Evolutionary conservation across 2,888 invertebrate genomes (phyloP), one percentile per base, ranked within the genome.

Genomic region (Salticus scenicus): DNA sequence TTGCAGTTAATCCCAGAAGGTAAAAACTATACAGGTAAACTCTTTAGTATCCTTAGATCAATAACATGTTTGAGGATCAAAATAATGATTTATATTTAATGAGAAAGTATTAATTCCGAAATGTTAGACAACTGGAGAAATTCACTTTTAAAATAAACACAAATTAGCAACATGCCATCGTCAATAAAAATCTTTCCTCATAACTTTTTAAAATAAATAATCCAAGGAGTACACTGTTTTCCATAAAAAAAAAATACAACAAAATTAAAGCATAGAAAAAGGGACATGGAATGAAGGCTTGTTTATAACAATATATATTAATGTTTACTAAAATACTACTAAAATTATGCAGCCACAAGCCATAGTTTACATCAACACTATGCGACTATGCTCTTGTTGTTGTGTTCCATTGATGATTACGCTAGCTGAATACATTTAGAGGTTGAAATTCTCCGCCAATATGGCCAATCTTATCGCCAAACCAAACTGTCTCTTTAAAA

Each of bases 391-490:
- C 37, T 37, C 7, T 37, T 37, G 37, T 37, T 20, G 57, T 57
- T 57, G 24, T 57, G 57, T 12, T 57, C 57, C 57, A 57, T 57
- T 57, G 57, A 57, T 24, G 24, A 57, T 57, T 57, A 24, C 17
- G 24, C 24, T 24, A 24, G 57, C 17, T 24, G 20, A 5, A 20
- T 24, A 12, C 12, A 12, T 57, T 57, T 57, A 4, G 57, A 57
- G 24, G 24, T 24, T 57, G 7, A 57, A 57, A 57, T 57, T 57
- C 57, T 17, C 4, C 24, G 57, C 57, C 57, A 57, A 57, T 1
- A 24, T 17, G 17, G 42, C 17, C 42, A 47, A 47, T 47, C 42
- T 12, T 17, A 17, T 47, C 42, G 42, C 42, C 42, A 5, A 47
- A 37, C 37, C 37, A 37, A 37, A 4, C 37, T 37, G 10, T 4